Conservation (phyloP, 2,888 invertebrate species). For the Metalampra italica region DNA sequence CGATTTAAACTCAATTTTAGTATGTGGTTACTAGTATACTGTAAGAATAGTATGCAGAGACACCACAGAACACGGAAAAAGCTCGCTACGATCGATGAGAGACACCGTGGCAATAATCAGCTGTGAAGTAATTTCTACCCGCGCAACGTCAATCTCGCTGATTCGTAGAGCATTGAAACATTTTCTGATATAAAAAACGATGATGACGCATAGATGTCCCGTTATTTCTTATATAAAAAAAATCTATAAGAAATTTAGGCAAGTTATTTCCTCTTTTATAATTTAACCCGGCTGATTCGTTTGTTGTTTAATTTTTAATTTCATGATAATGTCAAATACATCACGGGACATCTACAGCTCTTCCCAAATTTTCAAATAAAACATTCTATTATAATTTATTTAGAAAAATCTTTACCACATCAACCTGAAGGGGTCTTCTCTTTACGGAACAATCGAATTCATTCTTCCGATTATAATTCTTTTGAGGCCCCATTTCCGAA, state of each 20-base stretch:
- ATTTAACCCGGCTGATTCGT: neutral
- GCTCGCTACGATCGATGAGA: constrained; percentile 10
- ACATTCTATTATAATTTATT: too few species aligned
- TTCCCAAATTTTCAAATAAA: too few species aligned
- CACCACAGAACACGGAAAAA: too few species aligned
- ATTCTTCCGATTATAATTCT: too few species aligned
- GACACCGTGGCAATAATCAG: constrained; percentile 6
- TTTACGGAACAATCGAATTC: too few species aligned
- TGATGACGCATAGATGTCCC: neutral
- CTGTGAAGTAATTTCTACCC: constrained; percentile 14
- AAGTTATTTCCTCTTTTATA: neutral
- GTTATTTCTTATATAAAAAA: neutral
- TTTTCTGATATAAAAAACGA: neutral
- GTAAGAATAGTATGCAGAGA: too few species aligned
- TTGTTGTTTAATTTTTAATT: too few species aligned
- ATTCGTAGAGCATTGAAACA: neutral
- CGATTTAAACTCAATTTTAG: constrained; percentile 8
- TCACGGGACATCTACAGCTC: too few species aligned
- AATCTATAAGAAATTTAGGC: neutral
- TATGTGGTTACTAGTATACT: constrained; percentile 2
- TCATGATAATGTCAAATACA: too few species aligned
- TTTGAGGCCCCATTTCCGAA: too few species aligned
- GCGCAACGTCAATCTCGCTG: neutral
- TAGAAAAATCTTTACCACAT: too few species aligned
- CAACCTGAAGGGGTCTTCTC: too few species aligned